Evolutionary conservation across 1,140 invertebrate genomes (phyloP).

Genomic region (Drosophila sp.): DNA sequence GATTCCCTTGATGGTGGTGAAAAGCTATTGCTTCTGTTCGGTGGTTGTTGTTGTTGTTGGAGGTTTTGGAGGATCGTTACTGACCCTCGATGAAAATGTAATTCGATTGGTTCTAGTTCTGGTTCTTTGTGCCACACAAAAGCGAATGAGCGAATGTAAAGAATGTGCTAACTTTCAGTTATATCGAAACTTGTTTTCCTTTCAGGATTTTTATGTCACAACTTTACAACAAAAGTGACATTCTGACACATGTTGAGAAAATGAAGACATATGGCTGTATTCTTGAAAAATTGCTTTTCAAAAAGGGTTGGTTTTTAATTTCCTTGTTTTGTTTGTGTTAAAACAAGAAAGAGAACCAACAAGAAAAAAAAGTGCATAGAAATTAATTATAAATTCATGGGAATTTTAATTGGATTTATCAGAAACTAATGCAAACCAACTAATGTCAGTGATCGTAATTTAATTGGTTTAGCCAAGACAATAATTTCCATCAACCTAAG

Average conservation of each 20-base stretch:
- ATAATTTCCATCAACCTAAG: too few relatives aligned
- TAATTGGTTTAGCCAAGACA: too few relatives aligned
- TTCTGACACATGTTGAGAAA: constrained; percentile 59
- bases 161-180: constrained; percentile 31
- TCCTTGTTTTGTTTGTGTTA: background rate
- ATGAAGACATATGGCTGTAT: constrained; percentile 65
- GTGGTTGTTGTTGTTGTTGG: background rate
- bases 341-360: background rate
- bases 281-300: constrained; percentile 3
- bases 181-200: constrained; percentile 42
- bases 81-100: constrained; percentile 38
- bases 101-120: constrained; percentile 61
- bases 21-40: background rate
- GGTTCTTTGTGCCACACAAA: constrained; percentile 6
- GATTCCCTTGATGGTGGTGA: constrained; percentile 28
- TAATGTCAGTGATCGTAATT: too few relatives aligned
- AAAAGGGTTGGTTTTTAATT: constrained; percentile 38
- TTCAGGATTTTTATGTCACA: constrained; percentile 32
- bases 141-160: too few relatives aligned
- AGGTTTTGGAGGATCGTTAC: constrained; percentile 25
- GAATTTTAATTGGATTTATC: background rate
- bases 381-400: constrained; percentile 1
- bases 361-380: constrained; percentile 19
- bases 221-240: constrained; percentile 49
- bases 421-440: too few relatives aligned